These are phyloP conservation scores for Oreochromis aureus DNA, from an alignment of 2,113 vertebrate genomes.

Conservation along the genomic window DNA sequence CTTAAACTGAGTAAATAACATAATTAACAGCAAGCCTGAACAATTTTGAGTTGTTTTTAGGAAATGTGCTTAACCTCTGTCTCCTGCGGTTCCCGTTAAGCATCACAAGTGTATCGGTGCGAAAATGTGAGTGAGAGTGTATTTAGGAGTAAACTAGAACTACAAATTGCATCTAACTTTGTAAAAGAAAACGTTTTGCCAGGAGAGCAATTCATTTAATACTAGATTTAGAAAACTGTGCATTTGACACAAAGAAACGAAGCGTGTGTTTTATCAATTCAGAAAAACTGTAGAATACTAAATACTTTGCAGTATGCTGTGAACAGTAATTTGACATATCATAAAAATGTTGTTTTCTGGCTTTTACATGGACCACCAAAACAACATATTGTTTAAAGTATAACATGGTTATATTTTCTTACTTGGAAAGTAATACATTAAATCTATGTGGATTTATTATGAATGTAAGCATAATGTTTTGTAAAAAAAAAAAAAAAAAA, in stretches of 20 bases:
- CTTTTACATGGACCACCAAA: conserved; percentile 53
- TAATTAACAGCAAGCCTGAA: background rate
- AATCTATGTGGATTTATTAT: conserved; percentile 56
- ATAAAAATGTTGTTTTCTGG: conserved; percentile 53
- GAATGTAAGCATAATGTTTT: conserved; percentile 53
- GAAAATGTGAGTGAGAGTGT: background rate
- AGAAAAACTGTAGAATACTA: conserved; percentile 12
- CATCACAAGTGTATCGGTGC: background rate
- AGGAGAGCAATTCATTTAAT: background rate
- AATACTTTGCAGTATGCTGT: conserved; percentile 44
- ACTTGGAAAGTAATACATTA: conserved; percentile 48
- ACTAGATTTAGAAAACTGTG: background rate
- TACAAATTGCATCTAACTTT: background rate
- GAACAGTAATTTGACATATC: conserved; percentile 64
- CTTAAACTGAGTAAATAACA: background rate
- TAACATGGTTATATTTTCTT: conserved; percentile 70
- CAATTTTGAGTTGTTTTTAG: background rate
- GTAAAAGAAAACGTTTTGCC: background rate
- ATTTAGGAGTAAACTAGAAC: background rate
- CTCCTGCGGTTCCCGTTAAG: background rate
- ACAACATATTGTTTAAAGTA: conserved; percentile 50
- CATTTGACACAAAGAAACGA: background rate
- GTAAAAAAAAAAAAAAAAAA: conserved; percentile 3
- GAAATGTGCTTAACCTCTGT: background rate
- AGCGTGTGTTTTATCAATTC: background rate